Evolutionary conservation across 2,113 vertebrate genomes (phyloP), one percentile per base, ranked within the genome.

Genomic region (Carollia perspicillata): DNA sequence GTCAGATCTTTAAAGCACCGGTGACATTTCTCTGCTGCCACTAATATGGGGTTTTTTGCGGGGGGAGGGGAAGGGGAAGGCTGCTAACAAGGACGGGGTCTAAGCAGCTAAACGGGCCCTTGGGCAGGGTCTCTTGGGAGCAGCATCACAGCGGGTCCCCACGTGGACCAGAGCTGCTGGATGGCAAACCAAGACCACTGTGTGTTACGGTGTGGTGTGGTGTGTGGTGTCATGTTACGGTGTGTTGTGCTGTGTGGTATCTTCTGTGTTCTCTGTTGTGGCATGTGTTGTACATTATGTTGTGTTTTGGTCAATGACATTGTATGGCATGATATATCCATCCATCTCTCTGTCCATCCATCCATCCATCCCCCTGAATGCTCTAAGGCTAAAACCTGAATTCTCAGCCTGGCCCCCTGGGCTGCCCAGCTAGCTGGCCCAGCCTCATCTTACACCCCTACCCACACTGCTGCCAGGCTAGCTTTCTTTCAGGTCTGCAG

Each of bases 161-260:
- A 71, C 18, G 30, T 20, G 60, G 40, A 71, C 60, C 1, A 4
- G 35, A 16, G 55, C 33, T 28, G 49, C 71, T 8, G 71, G 18
- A n/a, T 7, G 10, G 63, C 83, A 55, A 53, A 42, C 37, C 2
- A 7, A 47, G 85, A 44, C 12, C 14, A 7, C 0, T 40, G 42
- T 1, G 72, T 63, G 65, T 35, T 33, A 77, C 12, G 26, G 26
- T 55, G 18, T 40, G n/a, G 9, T 47, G 23, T 53, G 28, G 23
- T 26, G 14, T 51, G 16, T 68, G 42, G 13, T 26, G 6, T 53
- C 58, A 28, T 28, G 58, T 60, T 28, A 28, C 26, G 26, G n/a
- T 30, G 10, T 11, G 1, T 3, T 49, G 4, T 75, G 44, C 0
- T 49, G 35, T 33, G 2, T 10, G 5, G 3, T 8, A 4, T 11